These are phyloP conservation scores for Psococerastis gibbosa DNA, from an alignment of 2,888 invertebrate species.

Conservation along the genomic window DNA sequence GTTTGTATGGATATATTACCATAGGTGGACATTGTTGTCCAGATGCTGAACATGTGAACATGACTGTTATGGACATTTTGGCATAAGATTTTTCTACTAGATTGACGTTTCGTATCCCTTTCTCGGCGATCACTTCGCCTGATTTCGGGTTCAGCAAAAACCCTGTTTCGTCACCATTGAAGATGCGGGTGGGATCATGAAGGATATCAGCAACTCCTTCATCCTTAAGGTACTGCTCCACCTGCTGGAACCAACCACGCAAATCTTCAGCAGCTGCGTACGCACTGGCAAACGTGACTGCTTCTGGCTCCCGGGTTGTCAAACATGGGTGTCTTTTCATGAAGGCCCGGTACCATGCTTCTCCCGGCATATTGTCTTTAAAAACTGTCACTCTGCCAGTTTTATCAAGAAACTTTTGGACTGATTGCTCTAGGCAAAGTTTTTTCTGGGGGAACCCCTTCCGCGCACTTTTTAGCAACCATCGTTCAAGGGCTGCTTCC, in stretches of 20 bases:
- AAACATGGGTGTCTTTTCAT: background rate
- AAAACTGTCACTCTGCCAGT: too few species aligned
- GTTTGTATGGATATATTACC: constrained; percentile 18
- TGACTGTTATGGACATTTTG: constrained; percentile 18
- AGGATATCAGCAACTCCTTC: constrained; percentile 15
- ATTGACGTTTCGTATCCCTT: constrained; percentile 17
- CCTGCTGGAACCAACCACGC: constrained; percentile 18
- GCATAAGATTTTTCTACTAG: constrained; percentile 16
- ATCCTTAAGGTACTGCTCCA: constrained; percentile 16
- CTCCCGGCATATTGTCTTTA: background rate
- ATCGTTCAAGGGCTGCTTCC: too few species aligned
- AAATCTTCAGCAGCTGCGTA: constrained; percentile 18
- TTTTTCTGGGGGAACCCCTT: too few species aligned
- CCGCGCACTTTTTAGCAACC: too few species aligned
- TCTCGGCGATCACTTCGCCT: constrained; percentile 16
- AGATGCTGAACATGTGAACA: constrained; percentile 13
- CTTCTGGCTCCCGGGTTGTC: background rate
- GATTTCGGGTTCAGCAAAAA: constrained; percentile 15
- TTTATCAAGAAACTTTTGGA: too few species aligned
- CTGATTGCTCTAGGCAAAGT: too few species aligned
- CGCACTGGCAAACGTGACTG: background rate
- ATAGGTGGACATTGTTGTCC: constrained; percentile 18
- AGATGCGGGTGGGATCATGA: constrained; percentile 15
- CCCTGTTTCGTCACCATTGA: constrained; percentile 19
- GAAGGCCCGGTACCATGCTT: background rate